A percentile compares a stretch with the other conserved stretches of the same genome.
phyloP scores from a whole-genome alignment of 1,140 invertebrate genomes.

The Pentalonia nigronervosa region DNA sequence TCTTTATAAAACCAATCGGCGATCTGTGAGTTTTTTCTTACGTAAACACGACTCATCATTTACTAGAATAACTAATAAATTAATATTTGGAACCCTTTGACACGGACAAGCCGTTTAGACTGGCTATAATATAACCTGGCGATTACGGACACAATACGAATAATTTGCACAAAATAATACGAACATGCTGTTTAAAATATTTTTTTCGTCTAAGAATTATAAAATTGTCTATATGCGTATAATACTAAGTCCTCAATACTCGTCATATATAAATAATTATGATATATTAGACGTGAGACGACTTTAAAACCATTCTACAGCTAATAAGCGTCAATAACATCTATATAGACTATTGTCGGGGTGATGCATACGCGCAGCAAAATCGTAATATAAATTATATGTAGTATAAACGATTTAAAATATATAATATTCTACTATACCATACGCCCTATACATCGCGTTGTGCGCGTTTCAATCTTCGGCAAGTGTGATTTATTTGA shows the following conservation, averaged over 20 bases:
- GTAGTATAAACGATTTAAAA: not conserved
- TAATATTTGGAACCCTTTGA: not conserved
- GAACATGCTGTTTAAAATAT: not conserved
- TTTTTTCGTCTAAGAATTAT: not conserved
- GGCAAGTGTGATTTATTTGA: not conserved
- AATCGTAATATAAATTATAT: not conserved
- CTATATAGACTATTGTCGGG: not conserved
- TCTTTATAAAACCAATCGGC: not conserved
- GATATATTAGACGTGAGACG: not conserved
- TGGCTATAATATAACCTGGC: not conserved
- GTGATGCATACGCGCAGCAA: rapidly evolving
- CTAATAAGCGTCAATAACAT: not conserved
- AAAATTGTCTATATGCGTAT: not conserved
- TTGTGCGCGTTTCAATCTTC: not conserved
- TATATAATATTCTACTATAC: not conserved
- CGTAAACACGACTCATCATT: not conserved
- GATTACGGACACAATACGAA: not conserved
- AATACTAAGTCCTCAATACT: not conserved
- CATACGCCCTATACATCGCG: not conserved
- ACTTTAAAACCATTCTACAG: not conserved
- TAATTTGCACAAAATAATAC: not conserved
- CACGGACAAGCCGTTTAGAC: not conserved
- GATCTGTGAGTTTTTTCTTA: not conserved
- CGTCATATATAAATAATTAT: not conserved
- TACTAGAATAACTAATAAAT: not conserved